These are phyloP conservation scores for Rotaria socialis DNA, from an alignment of 2,888 invertebrate genomes.

Conservation along the genomic window DNA sequence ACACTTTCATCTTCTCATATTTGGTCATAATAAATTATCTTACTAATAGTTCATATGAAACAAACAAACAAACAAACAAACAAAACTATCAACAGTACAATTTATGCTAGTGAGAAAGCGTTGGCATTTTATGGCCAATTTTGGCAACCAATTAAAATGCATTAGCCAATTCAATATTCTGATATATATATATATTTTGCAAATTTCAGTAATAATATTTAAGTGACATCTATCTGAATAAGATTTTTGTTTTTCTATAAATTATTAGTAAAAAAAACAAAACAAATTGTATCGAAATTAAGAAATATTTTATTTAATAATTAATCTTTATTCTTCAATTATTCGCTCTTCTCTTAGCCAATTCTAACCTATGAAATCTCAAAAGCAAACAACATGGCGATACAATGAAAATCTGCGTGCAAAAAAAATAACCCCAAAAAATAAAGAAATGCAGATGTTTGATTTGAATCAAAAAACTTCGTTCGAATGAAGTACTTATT, in stretches of 20 bases:
- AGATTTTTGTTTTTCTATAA: neutral
- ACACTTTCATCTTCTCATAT: too few relatives aligned
- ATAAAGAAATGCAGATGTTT: neutral
- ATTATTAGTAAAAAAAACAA: neutral
- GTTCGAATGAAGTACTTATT: neutral
- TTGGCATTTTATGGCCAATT: too few relatives aligned
- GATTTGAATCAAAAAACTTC: neutral
- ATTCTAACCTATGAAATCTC: neutral
- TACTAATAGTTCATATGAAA: too few relatives aligned
- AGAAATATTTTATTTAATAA: neutral
- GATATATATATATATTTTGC: too few relatives aligned
- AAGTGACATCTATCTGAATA: too few relatives aligned
- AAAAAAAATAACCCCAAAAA: neutral
- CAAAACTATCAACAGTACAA: too few relatives aligned
- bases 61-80: too few relatives aligned
- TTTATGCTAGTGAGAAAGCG: too few relatives aligned
- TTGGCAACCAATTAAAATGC: too few relatives aligned
- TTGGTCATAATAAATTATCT: too few relatives aligned
- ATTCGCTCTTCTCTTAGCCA: neutral
- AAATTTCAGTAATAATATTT: too few relatives aligned
- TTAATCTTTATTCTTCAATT: neutral
- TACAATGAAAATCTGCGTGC: neutral
- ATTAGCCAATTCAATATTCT: too few relatives aligned
- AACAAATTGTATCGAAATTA: neutral
- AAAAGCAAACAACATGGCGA: slow-evolving; percentile 27